Evolutionary conservation across 2,888 invertebrate genomes (phyloP).

Genomic region (Drosophila ustulata): DNA sequence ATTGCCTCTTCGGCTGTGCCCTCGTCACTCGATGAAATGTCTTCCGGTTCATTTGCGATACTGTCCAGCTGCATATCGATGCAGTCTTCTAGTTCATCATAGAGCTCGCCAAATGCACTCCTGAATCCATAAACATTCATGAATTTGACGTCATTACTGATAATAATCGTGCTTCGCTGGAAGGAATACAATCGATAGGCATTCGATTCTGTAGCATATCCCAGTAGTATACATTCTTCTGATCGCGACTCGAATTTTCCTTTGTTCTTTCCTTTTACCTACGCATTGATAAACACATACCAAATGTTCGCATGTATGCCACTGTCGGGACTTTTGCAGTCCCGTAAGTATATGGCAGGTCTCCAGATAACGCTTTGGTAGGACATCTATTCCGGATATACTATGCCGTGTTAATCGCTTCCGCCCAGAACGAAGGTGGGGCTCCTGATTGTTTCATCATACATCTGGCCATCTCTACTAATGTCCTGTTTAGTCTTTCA

Average conservation of each 20-base stretch:
- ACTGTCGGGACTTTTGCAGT: too few relatives aligned
- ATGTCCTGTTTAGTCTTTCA: too few relatives aligned
- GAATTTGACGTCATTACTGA: constrained; percentile 1
- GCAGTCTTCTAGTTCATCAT: not conserved
- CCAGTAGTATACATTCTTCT: not conserved
- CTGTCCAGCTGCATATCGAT: not conserved
- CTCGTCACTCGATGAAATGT: not conserved
- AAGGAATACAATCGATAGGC: not conserved
- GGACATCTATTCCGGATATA: too few relatives aligned
- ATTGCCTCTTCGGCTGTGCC: not conserved
- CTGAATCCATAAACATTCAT: not conserved
- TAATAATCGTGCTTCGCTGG: not conserved
- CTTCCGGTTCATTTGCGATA: not conserved
- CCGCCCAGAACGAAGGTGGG: too few relatives aligned
- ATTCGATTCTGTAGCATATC: not conserved
- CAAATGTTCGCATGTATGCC: too few relatives aligned
- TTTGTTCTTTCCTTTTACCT: not conserved
- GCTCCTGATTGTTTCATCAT: too few relatives aligned
- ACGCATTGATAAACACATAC: too few relatives aligned
- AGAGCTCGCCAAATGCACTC: not conserved
- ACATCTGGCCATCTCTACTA: too few relatives aligned
- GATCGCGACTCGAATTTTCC: constrained; percentile 2
- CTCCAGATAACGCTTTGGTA: too few relatives aligned
- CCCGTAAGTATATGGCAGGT: too few relatives aligned
- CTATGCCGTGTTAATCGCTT: too few relatives aligned